Conservation (phyloP, 2,113 vertebrate genomes). For the Alaudala cheleensis region DNA sequence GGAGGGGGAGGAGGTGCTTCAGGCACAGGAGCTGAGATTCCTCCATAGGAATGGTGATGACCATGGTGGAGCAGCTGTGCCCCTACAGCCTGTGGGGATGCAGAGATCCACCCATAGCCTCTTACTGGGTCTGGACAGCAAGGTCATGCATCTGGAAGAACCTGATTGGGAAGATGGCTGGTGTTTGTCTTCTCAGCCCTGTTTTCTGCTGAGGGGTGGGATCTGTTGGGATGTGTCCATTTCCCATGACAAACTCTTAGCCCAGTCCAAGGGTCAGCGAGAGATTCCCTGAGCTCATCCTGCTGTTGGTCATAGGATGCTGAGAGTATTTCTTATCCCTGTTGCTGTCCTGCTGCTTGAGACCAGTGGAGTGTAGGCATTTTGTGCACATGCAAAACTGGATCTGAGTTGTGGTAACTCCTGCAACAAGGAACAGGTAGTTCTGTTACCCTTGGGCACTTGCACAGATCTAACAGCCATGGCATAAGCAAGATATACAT, state of each 20-base stretch:
- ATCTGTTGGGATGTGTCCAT: not conserved
- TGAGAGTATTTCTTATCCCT: not conserved
- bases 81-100: not conserved
- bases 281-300: not conserved
- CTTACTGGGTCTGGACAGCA: not conserved
- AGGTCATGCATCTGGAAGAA: not conserved
- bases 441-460: not conserved
- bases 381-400: not conserved
- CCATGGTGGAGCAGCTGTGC: not conserved
- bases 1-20: not conserved
- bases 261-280: not conserved
- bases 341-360: not conserved
- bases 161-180: not conserved
- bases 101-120: not conserved
- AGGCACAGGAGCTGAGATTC: not conserved
- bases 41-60: not conserved
- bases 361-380: too few species aligned
- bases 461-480: not conserved
- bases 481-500: not conserved
- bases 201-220: not conserved
- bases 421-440: not conserved
- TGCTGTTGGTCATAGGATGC: not conserved
- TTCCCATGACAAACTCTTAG: not conserved
- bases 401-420: not conserved
- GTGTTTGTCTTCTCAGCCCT: not conserved